phyloP scores from a whole-genome alignment of 2,113 vertebrate species.

The Oncorhynchus gorbuscha region DNA sequence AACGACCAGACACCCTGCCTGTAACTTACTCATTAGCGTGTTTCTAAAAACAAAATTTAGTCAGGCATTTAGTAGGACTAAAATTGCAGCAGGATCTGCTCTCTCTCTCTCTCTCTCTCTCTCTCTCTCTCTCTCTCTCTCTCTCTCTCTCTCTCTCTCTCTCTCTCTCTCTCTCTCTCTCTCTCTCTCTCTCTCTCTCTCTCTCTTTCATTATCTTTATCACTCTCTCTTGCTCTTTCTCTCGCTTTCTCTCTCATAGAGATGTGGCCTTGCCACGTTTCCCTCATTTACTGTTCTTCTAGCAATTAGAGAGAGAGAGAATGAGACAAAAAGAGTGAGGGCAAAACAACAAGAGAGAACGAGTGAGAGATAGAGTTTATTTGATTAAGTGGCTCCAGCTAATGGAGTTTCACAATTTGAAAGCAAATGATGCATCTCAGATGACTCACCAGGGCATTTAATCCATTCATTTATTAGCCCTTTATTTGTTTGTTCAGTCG shows the following conservation, averaged over 20 bases:
- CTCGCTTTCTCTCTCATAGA: neutral
- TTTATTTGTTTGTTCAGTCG: constrained; percentile 27
- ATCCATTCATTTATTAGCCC: constrained; percentile 36
- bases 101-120: too few species aligned
- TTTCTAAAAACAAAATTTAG: too few species aligned
- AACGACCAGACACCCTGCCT: too few species aligned
- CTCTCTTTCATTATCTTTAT: too few species aligned
- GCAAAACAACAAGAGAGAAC: constrained; percentile 26
- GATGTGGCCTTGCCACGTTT: constrained; percentile 15
- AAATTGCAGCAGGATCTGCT: too few species aligned
- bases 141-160: too few species aligned
- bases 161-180: too few species aligned
- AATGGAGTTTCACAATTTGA: constrained; percentile 49
- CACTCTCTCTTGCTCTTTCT: too few species aligned
- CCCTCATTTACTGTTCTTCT: constrained; percentile 28
- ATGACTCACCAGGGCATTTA: constrained; percentile 35
- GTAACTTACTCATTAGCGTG: too few species aligned
- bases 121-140: too few species aligned
- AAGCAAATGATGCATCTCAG: constrained; percentile 43
- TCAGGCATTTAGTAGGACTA: too few species aligned
- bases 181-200: too few species aligned
- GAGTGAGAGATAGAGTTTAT: constrained; percentile 36
- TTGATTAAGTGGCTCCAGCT: constrained; percentile 44
- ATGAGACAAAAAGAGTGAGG: constrained; percentile 11
- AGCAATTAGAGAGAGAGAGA: constrained; percentile 35